These are phyloP conservation scores for Ectemnius continuus DNA, from an alignment of 2,888 invertebrate species.

Conservation along the genomic window DNA sequence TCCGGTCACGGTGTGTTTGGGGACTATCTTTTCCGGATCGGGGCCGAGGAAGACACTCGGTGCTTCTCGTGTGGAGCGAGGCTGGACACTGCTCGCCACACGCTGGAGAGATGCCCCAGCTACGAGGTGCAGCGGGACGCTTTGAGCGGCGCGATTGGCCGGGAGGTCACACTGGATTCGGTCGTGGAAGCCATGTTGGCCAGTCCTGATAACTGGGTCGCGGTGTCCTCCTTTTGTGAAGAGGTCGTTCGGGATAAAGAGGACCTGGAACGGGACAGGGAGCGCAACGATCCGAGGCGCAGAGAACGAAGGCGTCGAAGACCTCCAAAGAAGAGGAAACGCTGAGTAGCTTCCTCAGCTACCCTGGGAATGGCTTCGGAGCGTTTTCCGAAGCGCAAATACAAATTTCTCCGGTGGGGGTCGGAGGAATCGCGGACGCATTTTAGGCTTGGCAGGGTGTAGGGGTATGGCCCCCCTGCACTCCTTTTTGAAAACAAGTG, in stretches of 20 bases:
- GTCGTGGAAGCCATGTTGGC: background rate
- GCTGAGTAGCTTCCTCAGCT: too few species aligned
- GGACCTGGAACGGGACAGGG: background rate
- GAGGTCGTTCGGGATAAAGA: background rate
- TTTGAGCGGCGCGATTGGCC: background rate
- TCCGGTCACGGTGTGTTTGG: background rate
- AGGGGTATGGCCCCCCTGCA: too few species aligned
- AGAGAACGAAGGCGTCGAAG: too few species aligned
- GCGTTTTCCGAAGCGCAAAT: too few species aligned
- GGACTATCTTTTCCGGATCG: background rate
- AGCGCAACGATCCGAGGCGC: too few species aligned
- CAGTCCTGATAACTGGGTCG: background rate
- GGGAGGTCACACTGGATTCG: background rate
- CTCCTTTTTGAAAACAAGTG: too few species aligned
- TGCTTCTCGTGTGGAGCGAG: background rate
- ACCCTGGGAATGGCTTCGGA: too few species aligned
- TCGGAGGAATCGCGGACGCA: too few species aligned
- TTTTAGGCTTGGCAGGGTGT: too few species aligned
- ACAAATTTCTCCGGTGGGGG: too few species aligned
- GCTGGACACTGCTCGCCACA: background rate
- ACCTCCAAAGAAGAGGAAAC: too few species aligned
- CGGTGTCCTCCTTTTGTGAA: background rate
- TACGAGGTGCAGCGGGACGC: background rate
- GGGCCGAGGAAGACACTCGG: background rate
- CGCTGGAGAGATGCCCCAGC: background rate